Percentiles rank a stretch among this genome's conserved stretches.
phyloP scores from a whole-genome alignment of 2,113 vertebrate species.

The Lagopus muta region DNA sequence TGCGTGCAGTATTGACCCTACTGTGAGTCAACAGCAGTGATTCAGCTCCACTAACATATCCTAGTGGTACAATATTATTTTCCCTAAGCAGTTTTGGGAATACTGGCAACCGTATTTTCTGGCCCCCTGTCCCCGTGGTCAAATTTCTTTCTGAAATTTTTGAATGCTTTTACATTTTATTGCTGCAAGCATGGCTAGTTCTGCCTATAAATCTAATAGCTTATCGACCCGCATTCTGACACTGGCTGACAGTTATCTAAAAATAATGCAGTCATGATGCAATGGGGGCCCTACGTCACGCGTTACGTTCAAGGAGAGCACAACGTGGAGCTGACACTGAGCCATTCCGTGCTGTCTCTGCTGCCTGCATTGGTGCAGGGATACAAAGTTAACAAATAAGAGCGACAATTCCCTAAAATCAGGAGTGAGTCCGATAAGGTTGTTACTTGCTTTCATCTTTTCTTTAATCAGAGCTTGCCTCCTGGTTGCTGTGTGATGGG shows the following conservation, averaged over 20 bases:
- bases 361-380: neutral
- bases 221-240: constrained; percentile 39
- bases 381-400: neutral
- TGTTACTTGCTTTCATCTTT: neutral
- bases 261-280: constrained; percentile 47
- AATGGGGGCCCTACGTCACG: neutral
- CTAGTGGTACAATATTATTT: neutral
- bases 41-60: neutral
- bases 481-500: no score
- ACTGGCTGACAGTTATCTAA: constrained; percentile 15
- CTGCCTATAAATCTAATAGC: constrained; percentile 55
- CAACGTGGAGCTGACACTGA: neutral
- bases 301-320: neutral
- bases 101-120: neutral
- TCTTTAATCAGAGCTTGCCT: fast-evolving
- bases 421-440: neutral
- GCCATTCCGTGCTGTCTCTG: neutral
- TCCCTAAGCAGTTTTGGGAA: constrained; percentile 14
- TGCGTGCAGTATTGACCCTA: neutral
- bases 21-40: neutral
- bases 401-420: neutral
- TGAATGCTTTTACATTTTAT: constrained; percentile 11
- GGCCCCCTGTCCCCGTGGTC: neutral
- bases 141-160: constrained; percentile 18
- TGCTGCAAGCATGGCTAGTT: constrained; percentile 7